phyloP scores from a whole-genome alignment of 2,888 invertebrate genomes.

The Polydrusus tereticollis region DNA sequence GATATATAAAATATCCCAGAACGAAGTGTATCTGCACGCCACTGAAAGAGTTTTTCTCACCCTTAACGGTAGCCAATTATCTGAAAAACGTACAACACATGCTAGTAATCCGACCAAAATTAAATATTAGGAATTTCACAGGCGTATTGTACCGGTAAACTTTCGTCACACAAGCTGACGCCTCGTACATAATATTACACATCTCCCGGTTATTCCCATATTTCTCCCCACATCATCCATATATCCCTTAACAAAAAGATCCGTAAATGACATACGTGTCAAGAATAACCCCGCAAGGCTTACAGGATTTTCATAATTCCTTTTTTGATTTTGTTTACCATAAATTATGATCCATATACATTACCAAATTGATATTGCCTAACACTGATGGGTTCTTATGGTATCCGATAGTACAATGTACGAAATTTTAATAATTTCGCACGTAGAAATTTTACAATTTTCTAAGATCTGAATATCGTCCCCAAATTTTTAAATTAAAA shows the following conservation, averaged over 20 bases:
- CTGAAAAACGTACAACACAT: not conserved
- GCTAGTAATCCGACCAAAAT: not conserved
- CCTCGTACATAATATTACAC: constrained; percentile 3
- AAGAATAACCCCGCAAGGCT: not conserved
- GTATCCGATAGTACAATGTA: no score
- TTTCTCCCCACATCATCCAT: not conserved
- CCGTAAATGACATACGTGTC: constrained; percentile 24
- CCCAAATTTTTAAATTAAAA: no score
- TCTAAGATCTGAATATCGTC: no score
- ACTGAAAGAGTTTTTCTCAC: no score
- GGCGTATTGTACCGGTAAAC: constrained; percentile 7
- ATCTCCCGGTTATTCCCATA: not conserved
- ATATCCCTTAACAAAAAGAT: constrained; percentile 8
- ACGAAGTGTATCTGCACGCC: no score
- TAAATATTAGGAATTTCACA: not conserved
- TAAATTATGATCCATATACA: constrained; percentile 4
- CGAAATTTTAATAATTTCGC: no score
- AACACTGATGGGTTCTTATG: no score
- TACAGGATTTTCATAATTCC: constrained; percentile 6
- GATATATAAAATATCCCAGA: no score
- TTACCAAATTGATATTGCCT: no score
- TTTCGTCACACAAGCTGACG: constrained; percentile 18
- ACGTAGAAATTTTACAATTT: no score
- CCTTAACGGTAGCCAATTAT: not conserved
- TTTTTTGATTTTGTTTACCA: constrained; percentile 7